phyloP scores from a whole-genome alignment of 2,113 vertebrate species.

The Toxostoma redivivum region DNA sequence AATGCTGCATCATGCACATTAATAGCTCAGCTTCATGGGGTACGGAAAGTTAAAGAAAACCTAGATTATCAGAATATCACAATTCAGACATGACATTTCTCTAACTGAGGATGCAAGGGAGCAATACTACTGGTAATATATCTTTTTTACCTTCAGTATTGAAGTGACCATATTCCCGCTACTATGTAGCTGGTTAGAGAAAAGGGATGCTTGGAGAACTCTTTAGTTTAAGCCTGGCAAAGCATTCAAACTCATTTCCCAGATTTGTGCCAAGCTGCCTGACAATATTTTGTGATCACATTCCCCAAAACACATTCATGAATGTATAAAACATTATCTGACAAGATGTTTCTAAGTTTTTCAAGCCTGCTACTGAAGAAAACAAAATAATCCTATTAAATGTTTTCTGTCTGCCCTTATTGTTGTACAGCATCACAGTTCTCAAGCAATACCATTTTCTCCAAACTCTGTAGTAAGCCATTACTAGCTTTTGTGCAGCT shows the following conservation, averaged over 20 bases:
- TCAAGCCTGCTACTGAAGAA: not conserved
- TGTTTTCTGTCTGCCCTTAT: not conserved
- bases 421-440: not conserved
- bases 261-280: not conserved
- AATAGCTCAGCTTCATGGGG: not conserved
- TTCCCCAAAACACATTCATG: not conserved
- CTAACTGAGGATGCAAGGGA: not conserved
- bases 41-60: not conserved
- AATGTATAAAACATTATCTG: not conserved
- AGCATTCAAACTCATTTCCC: not conserved
- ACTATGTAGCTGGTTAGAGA: not conserved
- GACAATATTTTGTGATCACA: not conserved
- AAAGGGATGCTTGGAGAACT: not conserved
- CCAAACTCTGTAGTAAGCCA: not conserved
- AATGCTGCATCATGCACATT: not conserved
- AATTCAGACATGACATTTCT: not conserved
- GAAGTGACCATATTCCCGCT: not conserved
- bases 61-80: not conserved
- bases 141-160: not conserved
- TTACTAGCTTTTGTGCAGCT: conserved; percentile 27
- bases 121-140: not conserved
- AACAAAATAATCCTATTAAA: conserved; percentile 19
- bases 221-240: not conserved
- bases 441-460: not conserved
- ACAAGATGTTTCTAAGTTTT: not conserved